A percentile compares a stretch with the other conserved stretches of the same genome.
Evolutionary conservation across 2,113 vertebrate genomes (phyloP).

Genomic region (Carollia perspicillata): DNA sequence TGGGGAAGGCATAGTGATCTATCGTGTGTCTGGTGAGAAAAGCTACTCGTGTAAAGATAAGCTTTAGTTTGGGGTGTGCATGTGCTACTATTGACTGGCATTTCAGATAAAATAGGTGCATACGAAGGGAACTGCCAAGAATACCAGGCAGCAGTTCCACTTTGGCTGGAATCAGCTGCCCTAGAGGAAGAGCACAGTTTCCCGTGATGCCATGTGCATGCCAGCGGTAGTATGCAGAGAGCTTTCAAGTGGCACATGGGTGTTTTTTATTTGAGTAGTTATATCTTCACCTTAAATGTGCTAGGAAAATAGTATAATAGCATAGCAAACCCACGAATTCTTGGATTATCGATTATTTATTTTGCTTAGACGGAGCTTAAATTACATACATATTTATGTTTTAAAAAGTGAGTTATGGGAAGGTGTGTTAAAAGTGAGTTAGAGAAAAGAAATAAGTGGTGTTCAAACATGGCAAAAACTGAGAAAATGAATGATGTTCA

Average conservation of each 20-base stretch:
- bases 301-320: neutral
- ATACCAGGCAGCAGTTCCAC: neutral
- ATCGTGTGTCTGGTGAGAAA: constrained; percentile 74
- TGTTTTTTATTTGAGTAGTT: neutral
- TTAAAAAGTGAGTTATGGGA: constrained; percentile 7
- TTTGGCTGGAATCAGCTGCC: neutral
- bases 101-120: constrained; percentile 34
- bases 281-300: neutral
- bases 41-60: constrained; percentile 70
- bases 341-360: neutral
- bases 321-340: neutral
- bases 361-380: constrained; percentile 10
- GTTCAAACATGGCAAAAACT: neutral
- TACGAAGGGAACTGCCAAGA: neutral
- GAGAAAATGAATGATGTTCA: neutral
- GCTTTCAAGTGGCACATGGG: neutral
- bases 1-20: constrained; percentile 71
- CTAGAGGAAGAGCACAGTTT: neutral
- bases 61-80: constrained; percentile 60
- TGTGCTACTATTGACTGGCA: neutral
- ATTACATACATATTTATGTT: neutral
- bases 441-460: neutral
- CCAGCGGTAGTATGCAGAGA: accelerated
- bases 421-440: neutral
- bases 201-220: neutral